A percentile compares a stretch with the other conserved stretches of the same genome.
Evolutionary conservation across 2,797 vertebrate genomes (phyloP).

Genomic region (Coreius guichenoti): DNA sequence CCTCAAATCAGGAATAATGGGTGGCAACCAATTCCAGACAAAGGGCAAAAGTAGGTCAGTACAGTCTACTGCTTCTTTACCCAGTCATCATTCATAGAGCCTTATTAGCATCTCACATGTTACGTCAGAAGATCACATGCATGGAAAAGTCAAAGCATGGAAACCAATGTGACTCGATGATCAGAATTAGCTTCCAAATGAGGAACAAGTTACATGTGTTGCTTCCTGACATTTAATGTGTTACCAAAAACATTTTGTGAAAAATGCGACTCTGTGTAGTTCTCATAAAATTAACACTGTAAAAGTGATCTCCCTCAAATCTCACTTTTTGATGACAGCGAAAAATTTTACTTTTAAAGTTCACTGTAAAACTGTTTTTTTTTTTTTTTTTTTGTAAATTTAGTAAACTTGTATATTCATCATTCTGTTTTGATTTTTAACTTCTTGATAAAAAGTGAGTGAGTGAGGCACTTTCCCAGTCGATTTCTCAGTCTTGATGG

Average conservation of each 20-base stretch:
- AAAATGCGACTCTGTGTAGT: background rate
- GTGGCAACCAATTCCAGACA: conserved; percentile 18
- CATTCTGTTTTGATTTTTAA: background rate
- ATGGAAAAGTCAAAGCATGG: conserved; percentile 41
- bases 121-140: conserved; percentile 56
- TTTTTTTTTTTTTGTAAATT: background rate
- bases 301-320: background rate
- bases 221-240: conserved; percentile 41
- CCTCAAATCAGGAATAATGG: conserved; percentile 19
- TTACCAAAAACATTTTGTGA: background rate
- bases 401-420: background rate
- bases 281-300: background rate
- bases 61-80: conserved; percentile 50
- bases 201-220: conserved; percentile 32
- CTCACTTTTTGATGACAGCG: no score
- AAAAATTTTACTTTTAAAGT: no score
- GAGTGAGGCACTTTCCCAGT: conserved; percentile 25
- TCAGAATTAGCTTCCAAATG: conserved; percentile 48
- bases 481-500: conserved; percentile 61
- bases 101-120: conserved; percentile 43
- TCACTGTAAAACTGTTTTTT: no score
- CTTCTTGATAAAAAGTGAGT: conserved; percentile 51
- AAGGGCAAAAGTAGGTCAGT: conserved; percentile 47
- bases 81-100: conserved; percentile 35
- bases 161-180: conserved; percentile 48